These are phyloP conservation scores for Xanthorhoe designata DNA, from an alignment of 2,888 invertebrate species.

Conservation along the genomic window DNA sequence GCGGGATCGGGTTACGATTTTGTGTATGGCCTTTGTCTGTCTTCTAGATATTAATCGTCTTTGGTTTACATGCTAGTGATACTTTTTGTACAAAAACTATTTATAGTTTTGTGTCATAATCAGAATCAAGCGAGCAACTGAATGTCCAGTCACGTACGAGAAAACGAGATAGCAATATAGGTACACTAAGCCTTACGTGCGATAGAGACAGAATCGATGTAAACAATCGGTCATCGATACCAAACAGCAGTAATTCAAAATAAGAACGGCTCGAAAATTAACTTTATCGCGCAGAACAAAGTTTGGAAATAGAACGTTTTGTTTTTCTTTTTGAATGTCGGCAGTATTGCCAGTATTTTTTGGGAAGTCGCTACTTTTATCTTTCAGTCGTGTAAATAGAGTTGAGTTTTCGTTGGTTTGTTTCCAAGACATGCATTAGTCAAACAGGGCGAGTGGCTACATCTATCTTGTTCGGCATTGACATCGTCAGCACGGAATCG, in stretches of 20 bases:
- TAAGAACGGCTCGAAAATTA: conserved; percentile 14
- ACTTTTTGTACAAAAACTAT: conserved; percentile 11
- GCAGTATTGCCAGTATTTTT: conserved; percentile 1
- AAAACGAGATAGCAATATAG: conserved; percentile 14
- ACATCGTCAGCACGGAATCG: conserved; percentile 62
- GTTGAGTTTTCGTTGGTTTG: conserved; percentile 18
- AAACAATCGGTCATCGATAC: conserved; percentile 20
- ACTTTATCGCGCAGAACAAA: conserved; percentile 7
- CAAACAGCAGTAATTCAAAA: conserved; percentile 21
- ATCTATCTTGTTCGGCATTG: conserved; percentile 73
- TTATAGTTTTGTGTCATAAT: conserved; percentile 43
- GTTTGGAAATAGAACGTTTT: conserved; percentile 14
- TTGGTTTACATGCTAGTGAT: conserved; percentile 7
- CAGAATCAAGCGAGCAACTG: conserved; percentile 24
- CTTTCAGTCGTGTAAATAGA: not conserved
- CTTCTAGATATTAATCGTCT: no score
- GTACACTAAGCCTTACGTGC: not conserved
- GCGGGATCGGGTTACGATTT: no score
- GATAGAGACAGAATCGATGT: conserved; percentile 12
- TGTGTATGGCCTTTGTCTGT: no score
- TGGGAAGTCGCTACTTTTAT: not conserved
- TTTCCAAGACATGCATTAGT: conserved; percentile 55
- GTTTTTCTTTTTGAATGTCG: not conserved
- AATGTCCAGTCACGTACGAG: conserved; percentile 26
- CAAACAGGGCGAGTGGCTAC: conserved; percentile 60